phyloP scores from a whole-genome alignment of 2,113 vertebrate species.

The Elephas maximus region DNA sequence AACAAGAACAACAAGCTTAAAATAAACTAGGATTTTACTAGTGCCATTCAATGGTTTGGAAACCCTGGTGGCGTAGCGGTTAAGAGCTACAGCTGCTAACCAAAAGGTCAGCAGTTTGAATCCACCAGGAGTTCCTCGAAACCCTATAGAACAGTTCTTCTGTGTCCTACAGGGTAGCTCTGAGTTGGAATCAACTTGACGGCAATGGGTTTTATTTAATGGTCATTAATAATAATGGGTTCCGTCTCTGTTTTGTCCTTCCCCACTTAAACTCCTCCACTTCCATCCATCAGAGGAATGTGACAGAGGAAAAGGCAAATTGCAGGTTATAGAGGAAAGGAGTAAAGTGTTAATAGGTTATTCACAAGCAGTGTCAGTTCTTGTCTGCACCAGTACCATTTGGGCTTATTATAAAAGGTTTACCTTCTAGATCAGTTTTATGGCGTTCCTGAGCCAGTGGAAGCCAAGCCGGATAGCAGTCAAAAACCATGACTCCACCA shows the following conservation, averaged over 20 bases:
- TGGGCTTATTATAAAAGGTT: not conserved
- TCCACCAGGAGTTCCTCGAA: too few species aligned
- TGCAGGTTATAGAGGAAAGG: not conserved
- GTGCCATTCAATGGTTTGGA: not conserved
- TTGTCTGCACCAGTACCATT: not conserved
- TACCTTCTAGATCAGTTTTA: not conserved
- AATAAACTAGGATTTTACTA: not conserved
- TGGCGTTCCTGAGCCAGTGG: not conserved
- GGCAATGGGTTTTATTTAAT: not conserved
- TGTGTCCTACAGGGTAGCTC: too few species aligned
- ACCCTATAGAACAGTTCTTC: too few species aligned
- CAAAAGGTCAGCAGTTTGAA: too few species aligned
- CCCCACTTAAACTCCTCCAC: not conserved
- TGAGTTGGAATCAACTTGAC: too few species aligned
- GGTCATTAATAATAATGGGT: not conserved
- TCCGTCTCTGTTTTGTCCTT: not conserved
- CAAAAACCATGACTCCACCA: not conserved
- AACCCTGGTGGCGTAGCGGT: too few species aligned
- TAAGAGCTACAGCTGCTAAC: too few species aligned
- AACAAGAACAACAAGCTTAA: not conserved
- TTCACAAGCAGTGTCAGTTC: not conserved
- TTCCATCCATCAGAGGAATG: not conserved
- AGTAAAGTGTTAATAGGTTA: not conserved
- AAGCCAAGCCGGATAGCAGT: not conserved
- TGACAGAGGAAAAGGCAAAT: not conserved